A percentile compares a stretch with the other conserved stretches of the same genome.
These are phyloP conservation scores for Lasioglossum albipes DNA, from an alignment of 1,140 invertebrate genomes.

Conservation along the genomic window DNA sequence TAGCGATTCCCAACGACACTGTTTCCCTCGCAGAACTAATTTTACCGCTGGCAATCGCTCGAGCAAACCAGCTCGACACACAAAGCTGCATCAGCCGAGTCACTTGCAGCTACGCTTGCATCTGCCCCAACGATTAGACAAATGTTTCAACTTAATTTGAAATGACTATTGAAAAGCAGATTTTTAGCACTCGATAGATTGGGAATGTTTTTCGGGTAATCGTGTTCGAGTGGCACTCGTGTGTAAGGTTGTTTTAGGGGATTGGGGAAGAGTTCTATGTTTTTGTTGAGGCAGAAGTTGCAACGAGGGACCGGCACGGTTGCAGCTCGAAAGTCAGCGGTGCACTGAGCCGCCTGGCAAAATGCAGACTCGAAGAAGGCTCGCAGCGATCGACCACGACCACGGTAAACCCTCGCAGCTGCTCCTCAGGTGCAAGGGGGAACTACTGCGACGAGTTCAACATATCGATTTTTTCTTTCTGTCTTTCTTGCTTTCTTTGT, in stretches of 20 bases:
- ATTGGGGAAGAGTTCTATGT: too few species aligned
- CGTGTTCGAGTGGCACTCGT: too few species aligned
- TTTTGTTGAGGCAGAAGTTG: neutral
- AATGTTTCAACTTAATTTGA: too few species aligned
- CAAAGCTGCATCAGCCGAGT: neutral
- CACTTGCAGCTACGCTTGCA: neutral
- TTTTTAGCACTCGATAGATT: too few species aligned
- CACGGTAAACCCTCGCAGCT: slow-evolving; percentile 22
- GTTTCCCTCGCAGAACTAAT: neutral
- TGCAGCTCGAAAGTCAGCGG: slow-evolving; percentile 16
- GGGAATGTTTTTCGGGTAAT: too few species aligned
- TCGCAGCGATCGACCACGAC: slow-evolving; percentile 13
- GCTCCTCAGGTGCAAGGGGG: neutral
- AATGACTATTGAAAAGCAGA: too few species aligned
- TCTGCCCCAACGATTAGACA: too few species aligned
- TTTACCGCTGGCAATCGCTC: neutral
- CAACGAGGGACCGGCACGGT: neutral
- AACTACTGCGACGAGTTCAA: too few species aligned
- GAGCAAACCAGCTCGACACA: neutral
- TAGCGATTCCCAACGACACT: neutral
- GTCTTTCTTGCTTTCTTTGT: too few species aligned
- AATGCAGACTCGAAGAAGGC: slow-evolving; percentile 26
- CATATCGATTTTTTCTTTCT: too few species aligned
- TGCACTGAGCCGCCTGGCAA: slow-evolving; percentile 24
- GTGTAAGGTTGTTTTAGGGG: too few species aligned